A percentile compares a stretch with the other conserved stretches of the same genome.
Conservation (phyloP, 2,888 invertebrate genomes). For the Drosophila putrida region DNA sequence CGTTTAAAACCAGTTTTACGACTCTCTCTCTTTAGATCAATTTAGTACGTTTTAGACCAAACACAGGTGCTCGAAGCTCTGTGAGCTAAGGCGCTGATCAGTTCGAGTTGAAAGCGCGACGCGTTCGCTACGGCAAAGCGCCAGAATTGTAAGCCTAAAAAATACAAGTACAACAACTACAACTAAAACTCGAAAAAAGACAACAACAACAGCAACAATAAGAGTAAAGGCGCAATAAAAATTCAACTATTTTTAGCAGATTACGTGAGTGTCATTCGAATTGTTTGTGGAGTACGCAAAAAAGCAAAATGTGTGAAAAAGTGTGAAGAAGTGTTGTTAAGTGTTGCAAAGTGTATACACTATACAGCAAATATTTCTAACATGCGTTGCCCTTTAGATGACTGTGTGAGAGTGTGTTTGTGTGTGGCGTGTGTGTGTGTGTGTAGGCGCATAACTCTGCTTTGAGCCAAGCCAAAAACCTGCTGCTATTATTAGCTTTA, state of each 20-base stretch:
- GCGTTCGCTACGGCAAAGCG: slow-evolving; percentile 29
- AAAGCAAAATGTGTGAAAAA: slow-evolving; percentile 13
- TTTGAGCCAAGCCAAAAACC: slow-evolving; percentile 69
- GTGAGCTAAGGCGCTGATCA: slow-evolving; percentile 33
- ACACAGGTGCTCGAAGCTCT: slow-evolving; percentile 63
- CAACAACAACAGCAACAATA: slow-evolving; percentile 13
- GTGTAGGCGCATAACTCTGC: slow-evolving; percentile 69
- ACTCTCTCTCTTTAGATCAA: slow-evolving; percentile 3
- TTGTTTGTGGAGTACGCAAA: slow-evolving; percentile 46
- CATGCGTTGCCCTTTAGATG: slow-evolving; percentile 46
- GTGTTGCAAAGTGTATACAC: slow-evolving; percentile 38
- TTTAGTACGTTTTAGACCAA: slow-evolving; percentile 59
- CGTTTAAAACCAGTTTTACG: slow-evolving; percentile 43
- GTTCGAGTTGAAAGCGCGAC: slow-evolving; percentile 69
- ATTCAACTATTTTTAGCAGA: slow-evolving; percentile 77
- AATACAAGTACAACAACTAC: slow-evolving; percentile 6
- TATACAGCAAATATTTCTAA: slow-evolving; percentile 51
- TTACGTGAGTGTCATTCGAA: slow-evolving; percentile 78
- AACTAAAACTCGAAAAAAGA: slow-evolving; percentile 38
- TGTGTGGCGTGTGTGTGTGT: slow-evolving; percentile 42
- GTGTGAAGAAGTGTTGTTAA: slow-evolving; percentile 42
- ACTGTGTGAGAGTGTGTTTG: slow-evolving; percentile 20
- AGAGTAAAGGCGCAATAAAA: slow-evolving; percentile 48
- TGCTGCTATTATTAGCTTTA: slow-evolving; percentile 80
- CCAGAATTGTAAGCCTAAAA: not conserved